These are phyloP conservation scores for Sepioteuthis lessoniana DNA, from an alignment of 2,888 invertebrate genomes.

Conservation along the genomic window DNA sequence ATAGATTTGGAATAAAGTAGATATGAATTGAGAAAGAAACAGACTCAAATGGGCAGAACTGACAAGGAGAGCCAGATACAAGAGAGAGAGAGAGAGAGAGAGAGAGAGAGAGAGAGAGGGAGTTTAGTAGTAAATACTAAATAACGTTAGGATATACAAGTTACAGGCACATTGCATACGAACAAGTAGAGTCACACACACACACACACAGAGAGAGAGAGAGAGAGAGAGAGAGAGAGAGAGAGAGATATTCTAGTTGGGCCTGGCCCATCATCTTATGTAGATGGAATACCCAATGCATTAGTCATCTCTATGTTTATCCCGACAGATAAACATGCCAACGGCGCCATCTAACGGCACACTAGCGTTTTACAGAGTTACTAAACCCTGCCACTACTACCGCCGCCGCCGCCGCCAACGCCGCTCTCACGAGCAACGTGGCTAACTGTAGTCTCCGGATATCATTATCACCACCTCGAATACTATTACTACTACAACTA, in stretches of 20 bases:
- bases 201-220: too few species aligned
- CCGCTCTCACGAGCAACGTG: neutral
- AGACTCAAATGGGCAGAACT: too few species aligned
- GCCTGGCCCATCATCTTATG: neutral
- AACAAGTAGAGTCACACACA: too few species aligned
- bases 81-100: too few species aligned
- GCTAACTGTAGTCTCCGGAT: neutral
- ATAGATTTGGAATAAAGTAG: too few species aligned
- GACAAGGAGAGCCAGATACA: too few species aligned
- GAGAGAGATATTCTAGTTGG: neutral
- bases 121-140: too few species aligned
- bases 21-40: too few species aligned
- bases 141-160: too few species aligned
- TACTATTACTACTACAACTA: too few species aligned
- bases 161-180: neutral
- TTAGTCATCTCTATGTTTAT: conserved; percentile 3
- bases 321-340: conserved; percentile 6
- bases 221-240: neutral
- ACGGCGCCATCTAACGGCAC: neutral
- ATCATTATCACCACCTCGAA: neutral
- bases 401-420: neutral
- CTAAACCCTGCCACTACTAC: neutral
- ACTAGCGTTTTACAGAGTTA: neutral
- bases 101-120: too few species aligned
- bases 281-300: conserved; percentile 33